Base-by-base conservation (phyloP, 2,888 invertebrate species). In the Perizoma affinitatum region DNA sequence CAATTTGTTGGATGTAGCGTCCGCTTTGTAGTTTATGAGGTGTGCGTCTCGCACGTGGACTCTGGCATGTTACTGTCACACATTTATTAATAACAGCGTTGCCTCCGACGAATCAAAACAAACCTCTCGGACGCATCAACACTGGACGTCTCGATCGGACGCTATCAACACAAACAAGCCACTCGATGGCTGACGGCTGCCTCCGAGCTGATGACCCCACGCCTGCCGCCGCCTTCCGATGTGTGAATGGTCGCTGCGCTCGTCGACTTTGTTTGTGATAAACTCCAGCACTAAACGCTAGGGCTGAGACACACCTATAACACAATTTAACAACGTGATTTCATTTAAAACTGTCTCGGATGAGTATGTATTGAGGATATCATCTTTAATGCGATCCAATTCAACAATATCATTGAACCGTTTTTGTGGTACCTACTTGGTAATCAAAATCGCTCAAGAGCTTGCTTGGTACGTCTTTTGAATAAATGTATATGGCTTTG, bases 1-100 rank as follows among this genome's bases (percentile, higher is more conserved):
- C 63, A 61, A 66, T 63, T 63, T 50, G 53, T 40, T 40, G 4
- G 46, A 35, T 42, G 60, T 22, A 38, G 51, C 42, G 46, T 51
- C 50, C 35, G 51, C 47, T 34, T 34, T 22, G 44, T 45, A 44
- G 54, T 60, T 58, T 66, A 57, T 8, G 57, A 55, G 11, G 56
- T 56, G 49, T 42, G 42, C 10, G 8, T 7, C 7, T 10, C n/a
- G 33, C 38, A 7, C 40, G 11, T 9, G 36, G 34, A 43, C 43
- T 34, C 11, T 35, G 33, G 22, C 45, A 43, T 11, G 43, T 52
- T 44, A 36, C 1, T 22, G 22, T 22, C 3, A 22, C 22, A 2
- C 22, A 22, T 22, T 22, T 22, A 22, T 22, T 22, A 2, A 22
- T 1, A 2, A 22, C 22, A 22, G 22, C 22, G 22, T 22, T 22